Evolutionary conservation across 64 coral and sea anemone species (phyloP).

Genomic region (Dendronephthya gigantea): DNA sequence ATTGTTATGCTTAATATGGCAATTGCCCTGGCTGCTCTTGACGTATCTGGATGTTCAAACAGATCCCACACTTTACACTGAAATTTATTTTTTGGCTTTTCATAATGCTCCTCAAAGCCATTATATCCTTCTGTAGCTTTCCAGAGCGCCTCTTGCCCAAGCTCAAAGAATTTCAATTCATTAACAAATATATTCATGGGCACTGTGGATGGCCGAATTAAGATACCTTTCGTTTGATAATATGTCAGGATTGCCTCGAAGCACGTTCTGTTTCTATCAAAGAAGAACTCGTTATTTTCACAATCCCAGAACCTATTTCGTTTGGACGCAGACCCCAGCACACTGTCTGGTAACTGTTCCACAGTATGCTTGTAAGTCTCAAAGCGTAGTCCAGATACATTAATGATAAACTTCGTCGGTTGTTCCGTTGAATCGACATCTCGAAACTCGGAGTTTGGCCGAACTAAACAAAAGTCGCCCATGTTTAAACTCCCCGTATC

Average conservation of each 20-base stretch:
- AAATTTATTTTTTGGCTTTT: slow-evolving; percentile 61
- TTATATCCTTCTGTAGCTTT: slow-evolving; percentile 66
- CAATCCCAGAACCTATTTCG: slow-evolving; percentile 70
- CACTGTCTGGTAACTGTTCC: slow-evolving; percentile 63
- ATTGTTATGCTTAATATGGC: slow-evolving; percentile 67
- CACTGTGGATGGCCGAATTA: slow-evolving; percentile 66
- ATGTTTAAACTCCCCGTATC: neutral
- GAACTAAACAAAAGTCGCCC: neutral
- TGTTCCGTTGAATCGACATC: neutral
- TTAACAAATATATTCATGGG: slow-evolving; percentile 85
- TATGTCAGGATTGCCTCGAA: slow-evolving; percentile 93
- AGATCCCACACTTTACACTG: slow-evolving; percentile 66
- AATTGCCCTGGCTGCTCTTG: slow-evolving; percentile 53
- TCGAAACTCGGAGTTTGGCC: neutral
- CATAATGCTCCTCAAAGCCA: slow-evolving; percentile 20
- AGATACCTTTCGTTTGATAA: slow-evolving; percentile 85
- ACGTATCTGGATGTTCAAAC: slow-evolving; percentile 90
- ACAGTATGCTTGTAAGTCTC: slow-evolving; percentile 81
- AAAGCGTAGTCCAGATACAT: slow-evolving; percentile 75
- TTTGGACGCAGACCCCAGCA: slow-evolving; percentile 56
- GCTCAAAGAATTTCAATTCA: slow-evolving; percentile 85
- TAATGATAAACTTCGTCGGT: slow-evolving; percentile 51
- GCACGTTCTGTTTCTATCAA: slow-evolving; percentile 84
- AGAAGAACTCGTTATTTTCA: slow-evolving; percentile 70
- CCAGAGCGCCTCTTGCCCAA: slow-evolving; percentile 60